A percentile compares a stretch with the other conserved stretches of the same genome.
These are phyloP conservation scores for Trinorchestia longiramus DNA, from an alignment of 1,140 invertebrate species.

Conservation along the genomic window DNA sequence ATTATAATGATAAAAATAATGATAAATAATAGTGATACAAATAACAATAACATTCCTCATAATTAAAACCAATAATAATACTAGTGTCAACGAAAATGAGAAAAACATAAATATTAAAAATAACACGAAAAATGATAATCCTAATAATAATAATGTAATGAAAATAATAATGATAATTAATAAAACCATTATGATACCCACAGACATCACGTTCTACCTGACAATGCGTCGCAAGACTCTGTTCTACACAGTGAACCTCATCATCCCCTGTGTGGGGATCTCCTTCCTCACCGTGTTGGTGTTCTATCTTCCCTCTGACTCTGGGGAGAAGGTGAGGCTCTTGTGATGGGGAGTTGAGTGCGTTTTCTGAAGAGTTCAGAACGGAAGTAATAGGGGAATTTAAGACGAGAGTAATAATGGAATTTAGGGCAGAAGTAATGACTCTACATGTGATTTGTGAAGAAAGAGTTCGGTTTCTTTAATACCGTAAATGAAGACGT, in stretches of 20 bases:
- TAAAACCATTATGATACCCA: not conserved
- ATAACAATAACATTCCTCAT: not conserved
- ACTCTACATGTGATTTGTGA: too few relatives aligned
- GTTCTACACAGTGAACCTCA: constrained; percentile 92
- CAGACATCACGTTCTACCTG: constrained; percentile 95
- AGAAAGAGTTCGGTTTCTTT: too few relatives aligned
- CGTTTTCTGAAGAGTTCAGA: too few relatives aligned
- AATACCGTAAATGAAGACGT: too few relatives aligned
- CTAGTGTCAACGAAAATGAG: not conserved
- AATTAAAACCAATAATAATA: not conserved
- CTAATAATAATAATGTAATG: too few relatives aligned
- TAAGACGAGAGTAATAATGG: constrained; percentile 98
- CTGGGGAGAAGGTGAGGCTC: constrained; percentile 86
- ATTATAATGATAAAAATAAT: too few relatives aligned
- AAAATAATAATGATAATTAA: too few relatives aligned
- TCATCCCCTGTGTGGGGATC: constrained; percentile 90
- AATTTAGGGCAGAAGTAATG: constrained; percentile 97
- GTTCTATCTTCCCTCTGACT: constrained; percentile 95
- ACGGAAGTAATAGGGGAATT: too few relatives aligned
- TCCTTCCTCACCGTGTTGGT: constrained; percentile 95
- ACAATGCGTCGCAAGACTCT: constrained; percentile 92
- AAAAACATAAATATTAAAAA: not conserved
- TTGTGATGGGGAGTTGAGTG: constrained; percentile 76
- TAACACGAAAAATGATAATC: too few relatives aligned
- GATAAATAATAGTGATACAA: not conserved